A percentile compares a stretch with the other conserved stretches of the same genome.
These are phyloP conservation scores for Anodontia alba DNA, from an alignment of 2,888 invertebrate species.

Conservation along the genomic window DNA sequence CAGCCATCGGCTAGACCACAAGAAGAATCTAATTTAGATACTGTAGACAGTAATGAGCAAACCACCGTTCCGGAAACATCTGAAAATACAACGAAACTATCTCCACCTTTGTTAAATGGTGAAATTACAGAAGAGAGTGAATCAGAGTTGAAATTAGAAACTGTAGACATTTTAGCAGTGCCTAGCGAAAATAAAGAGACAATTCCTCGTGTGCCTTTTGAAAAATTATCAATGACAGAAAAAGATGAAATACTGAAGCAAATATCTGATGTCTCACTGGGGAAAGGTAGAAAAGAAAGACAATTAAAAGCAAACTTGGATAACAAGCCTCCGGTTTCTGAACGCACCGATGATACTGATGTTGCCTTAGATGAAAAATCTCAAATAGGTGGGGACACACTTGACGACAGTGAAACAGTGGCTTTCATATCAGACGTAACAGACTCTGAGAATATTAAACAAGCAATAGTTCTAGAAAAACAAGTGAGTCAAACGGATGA, in stretches of 20 bases:
- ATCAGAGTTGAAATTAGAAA: not conserved
- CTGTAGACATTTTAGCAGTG: not conserved
- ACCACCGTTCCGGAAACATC: too few species aligned
- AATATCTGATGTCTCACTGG: not conserved
- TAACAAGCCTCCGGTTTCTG: not conserved
- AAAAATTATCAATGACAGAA: not conserved
- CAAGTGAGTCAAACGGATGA: not conserved
- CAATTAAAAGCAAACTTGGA: not conserved
- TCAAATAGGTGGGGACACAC: not conserved
- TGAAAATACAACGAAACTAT: too few species aligned
- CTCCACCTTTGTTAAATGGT: not conserved
- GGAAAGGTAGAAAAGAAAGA: not conserved
- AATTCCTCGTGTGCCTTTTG: not conserved
- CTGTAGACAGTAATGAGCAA: too few species aligned
- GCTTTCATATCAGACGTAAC: not conserved
- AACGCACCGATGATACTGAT: not conserved
- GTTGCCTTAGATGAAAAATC: not conserved
- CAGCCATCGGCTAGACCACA: too few species aligned
- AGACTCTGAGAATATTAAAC: not conserved
- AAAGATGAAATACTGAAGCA: slow-evolving; percentile 8
- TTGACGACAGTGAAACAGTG: not conserved
- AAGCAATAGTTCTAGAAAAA: not conserved
- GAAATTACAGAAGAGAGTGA: not conserved
- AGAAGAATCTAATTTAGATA: too few species aligned
- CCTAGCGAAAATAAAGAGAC: not conserved